Conservation (phyloP, 2,113 vertebrate genomes). For the Serinus canaria region DNA sequence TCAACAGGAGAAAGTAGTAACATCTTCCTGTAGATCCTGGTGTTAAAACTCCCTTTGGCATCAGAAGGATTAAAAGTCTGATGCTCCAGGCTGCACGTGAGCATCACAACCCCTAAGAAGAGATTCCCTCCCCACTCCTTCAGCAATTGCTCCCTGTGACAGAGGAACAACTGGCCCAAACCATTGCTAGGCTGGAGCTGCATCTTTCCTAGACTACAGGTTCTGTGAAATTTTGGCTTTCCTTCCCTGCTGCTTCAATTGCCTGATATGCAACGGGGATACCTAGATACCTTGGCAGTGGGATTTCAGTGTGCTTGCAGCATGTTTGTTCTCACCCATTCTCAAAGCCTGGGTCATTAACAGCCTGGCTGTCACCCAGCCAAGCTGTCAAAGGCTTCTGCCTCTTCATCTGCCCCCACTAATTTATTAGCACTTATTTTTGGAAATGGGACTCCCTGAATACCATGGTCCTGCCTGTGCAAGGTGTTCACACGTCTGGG, state of each 20-base stretch:
- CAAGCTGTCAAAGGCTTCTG: neutral
- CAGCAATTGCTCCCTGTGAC: neutral
- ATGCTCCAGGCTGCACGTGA: no score
- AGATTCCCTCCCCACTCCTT: neutral
- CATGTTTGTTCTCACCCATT: neutral
- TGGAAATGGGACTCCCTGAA: neutral
- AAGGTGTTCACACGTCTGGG: no score
- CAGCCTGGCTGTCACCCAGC: neutral
- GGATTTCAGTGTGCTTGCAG: neutral
- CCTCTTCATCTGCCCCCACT: accelerated
- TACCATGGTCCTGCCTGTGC: accelerated
- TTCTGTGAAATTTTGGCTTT: neutral
- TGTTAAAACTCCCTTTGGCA: no score
- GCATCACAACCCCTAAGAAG: no score
- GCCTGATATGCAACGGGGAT: neutral
- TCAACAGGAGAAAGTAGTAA: no score
- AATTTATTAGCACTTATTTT: neutral
- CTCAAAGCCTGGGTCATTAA: neutral
- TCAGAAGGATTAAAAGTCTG: no score
- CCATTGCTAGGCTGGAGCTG: neutral
- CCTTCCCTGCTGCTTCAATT: neutral
- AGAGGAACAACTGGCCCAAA: neutral
- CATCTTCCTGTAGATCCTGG: no score
- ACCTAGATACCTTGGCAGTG: neutral
- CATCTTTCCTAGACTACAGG: accelerated